Conservation (phyloP, 2,113 vertebrate genomes). For the Panthera leo region DNA sequence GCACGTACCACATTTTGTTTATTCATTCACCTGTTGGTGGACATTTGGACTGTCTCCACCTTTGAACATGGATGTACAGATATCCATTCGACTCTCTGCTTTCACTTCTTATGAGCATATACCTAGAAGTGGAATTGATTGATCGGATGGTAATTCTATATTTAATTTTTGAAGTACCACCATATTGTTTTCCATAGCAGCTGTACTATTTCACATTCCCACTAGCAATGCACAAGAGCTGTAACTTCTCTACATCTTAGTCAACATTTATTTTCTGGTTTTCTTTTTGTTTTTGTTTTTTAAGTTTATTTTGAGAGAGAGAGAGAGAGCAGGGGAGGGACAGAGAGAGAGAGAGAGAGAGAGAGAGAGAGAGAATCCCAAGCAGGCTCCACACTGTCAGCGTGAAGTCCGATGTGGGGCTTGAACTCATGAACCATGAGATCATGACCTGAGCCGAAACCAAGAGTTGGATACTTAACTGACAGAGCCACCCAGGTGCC, state of each 20-base stretch:
- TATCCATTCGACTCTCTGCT: neutral
- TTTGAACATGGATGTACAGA: neutral
- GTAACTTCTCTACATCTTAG: neutral
- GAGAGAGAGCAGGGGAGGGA: too few relatives aligned
- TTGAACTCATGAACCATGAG: too few relatives aligned
- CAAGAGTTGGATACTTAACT: too few relatives aligned
- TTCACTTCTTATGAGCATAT: neutral
- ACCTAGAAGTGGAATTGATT: neutral
- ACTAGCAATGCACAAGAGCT: neutral
- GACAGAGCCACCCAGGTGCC: too few relatives aligned
- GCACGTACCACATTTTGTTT: neutral
- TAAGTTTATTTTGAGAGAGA: too few relatives aligned
- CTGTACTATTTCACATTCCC: neutral
- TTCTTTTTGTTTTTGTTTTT: too few relatives aligned
- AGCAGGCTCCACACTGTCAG: too few relatives aligned
- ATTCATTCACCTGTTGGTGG: neutral
- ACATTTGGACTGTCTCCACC: neutral
- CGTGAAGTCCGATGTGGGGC: too few relatives aligned
- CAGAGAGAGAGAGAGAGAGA: too few relatives aligned
- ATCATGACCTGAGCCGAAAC: too few relatives aligned
- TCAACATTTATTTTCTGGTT: neutral
- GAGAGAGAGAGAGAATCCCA: too few relatives aligned
- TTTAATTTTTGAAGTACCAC: neutral
- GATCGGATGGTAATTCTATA: neutral
- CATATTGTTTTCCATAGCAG: neutral